Percentiles rank a stretch among this genome's conserved stretches.
These are phyloP conservation scores for Drosophila peninsularis DNA, from an alignment of 2,888 invertebrate species.

Conservation along the genomic window DNA sequence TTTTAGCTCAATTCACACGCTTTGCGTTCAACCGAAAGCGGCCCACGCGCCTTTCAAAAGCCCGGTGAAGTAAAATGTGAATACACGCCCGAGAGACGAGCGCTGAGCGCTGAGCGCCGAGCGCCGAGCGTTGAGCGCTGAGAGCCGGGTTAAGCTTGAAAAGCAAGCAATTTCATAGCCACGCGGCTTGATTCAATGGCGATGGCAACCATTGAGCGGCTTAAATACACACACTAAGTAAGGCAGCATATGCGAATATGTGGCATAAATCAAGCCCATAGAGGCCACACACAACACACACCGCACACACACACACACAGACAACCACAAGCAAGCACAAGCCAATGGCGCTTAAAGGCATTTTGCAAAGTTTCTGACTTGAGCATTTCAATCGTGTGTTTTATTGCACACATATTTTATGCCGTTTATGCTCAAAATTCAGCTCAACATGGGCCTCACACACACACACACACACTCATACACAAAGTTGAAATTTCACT, in stretches of 20 bases:
- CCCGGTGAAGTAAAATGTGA: constrained; percentile 64
- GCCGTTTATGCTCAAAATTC: constrained; percentile 79
- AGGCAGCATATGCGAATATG: constrained; percentile 53
- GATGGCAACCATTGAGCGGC: constrained; percentile 70
- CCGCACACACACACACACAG: constrained; percentile 10
- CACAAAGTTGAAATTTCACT: constrained; percentile 47
- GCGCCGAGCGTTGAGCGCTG: constrained; percentile 20
- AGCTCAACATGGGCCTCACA: constrained; percentile 56
- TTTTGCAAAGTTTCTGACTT: constrained; percentile 76
- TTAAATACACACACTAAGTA: constrained; percentile 58
- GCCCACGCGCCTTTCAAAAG: constrained; percentile 57
- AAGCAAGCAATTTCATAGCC: constrained; percentile 70
- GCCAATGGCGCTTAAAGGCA: constrained; percentile 76
- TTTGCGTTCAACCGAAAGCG: constrained; percentile 33
- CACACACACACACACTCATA: constrained; percentile 7
- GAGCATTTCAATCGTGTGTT: constrained; percentile 79
- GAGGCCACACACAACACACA: constrained; percentile 29
- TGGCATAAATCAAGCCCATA: constrained; percentile 70
- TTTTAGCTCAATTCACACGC: constrained; percentile 63
- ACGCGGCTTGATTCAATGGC: constrained; percentile 69
- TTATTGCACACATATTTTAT: constrained; percentile 80
- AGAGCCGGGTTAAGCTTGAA: constrained; percentile 58
- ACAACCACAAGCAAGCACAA: constrained; percentile 20
- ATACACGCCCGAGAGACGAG: constrained; percentile 46
- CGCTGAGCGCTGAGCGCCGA: constrained; percentile 10